Conservation (phyloP, 2,797 vertebrate species). For the Myotis pilosus region DNA sequence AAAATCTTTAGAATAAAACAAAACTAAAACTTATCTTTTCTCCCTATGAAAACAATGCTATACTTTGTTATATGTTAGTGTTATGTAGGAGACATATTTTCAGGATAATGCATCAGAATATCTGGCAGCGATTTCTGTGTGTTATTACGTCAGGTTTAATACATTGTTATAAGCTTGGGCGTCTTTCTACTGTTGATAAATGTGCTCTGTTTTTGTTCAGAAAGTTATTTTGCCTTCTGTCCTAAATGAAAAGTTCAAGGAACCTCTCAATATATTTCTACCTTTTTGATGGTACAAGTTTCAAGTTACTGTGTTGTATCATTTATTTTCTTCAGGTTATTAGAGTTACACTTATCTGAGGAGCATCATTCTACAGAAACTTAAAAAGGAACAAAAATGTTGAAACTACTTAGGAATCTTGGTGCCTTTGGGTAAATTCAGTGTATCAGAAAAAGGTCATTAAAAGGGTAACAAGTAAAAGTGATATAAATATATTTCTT, state of each 20-base stretch:
- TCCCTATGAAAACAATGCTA: slow-evolving; percentile 56
- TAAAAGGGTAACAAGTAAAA: slow-evolving; percentile 41
- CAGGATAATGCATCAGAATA: slow-evolving; percentile 16
- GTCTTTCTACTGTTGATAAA: slow-evolving; percentile 59
- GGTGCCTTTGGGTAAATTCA: slow-evolving; percentile 80
- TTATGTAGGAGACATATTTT: slow-evolving; percentile 29
- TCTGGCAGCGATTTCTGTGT: slow-evolving; percentile 54
- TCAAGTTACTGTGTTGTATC: slow-evolving; percentile 2
- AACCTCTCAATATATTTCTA: slow-evolving; percentile 43
- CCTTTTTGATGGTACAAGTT: slow-evolving; percentile 26
- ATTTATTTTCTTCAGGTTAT: slow-evolving; percentile 43
- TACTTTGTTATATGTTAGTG: slow-evolving; percentile 29
- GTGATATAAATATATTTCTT: not conserved
- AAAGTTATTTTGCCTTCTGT: slow-evolving; percentile 74
- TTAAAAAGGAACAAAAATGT: slow-evolving; percentile 28
- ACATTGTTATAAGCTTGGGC: slow-evolving; percentile 26
- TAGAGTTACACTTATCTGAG: not conserved
- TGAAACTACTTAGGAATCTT: slow-evolving; percentile 73
- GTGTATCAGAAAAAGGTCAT: slow-evolving; percentile 57
- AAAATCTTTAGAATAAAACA: not conserved
- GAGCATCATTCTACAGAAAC: slow-evolving; percentile 21
- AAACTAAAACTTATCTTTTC: slow-evolving; percentile 69
- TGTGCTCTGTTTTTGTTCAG: slow-evolving; percentile 66
- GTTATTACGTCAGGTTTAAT: slow-evolving; percentile 48
- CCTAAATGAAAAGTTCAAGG: slow-evolving; percentile 56